These are phyloP conservation scores for Chouioia cunea DNA, from an alignment of 2,888 invertebrate species.

Conservation along the genomic window DNA sequence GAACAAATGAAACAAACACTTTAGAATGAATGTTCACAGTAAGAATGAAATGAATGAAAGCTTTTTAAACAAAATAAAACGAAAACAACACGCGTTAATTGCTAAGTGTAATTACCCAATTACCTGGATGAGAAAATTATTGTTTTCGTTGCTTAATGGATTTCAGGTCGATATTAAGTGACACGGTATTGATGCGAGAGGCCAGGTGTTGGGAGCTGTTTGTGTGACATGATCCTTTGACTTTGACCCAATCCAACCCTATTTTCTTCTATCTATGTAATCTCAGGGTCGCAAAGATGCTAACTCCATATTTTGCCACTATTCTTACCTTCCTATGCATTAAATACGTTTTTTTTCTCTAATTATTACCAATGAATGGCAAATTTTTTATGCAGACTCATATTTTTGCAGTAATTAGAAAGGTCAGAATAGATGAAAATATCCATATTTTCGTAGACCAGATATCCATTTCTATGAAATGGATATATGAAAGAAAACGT, in stretches of 20 bases:
- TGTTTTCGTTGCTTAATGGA: conserved; percentile 69
- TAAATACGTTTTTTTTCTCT: conserved; percentile 10
- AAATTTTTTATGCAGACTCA: conserved; percentile 12
- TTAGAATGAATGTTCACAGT: conserved; percentile 16
- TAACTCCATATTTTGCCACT: conserved; percentile 60
- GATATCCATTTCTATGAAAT: conserved; percentile 52
- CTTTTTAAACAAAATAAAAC: conserved; percentile 45
- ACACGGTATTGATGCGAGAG: conserved; percentile 67
- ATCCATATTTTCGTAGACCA: conserved; percentile 61
- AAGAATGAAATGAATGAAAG: conserved; percentile 19
- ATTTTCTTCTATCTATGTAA: conserved; percentile 63
- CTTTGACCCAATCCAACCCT: conserved; percentile 63
- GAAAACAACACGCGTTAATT: conserved; percentile 57
- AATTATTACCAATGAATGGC: background rate
- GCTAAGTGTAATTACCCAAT: conserved; percentile 58
- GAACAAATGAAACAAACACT: conserved; percentile 47
- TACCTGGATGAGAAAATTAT: conserved; percentile 64
- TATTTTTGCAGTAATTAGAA: conserved; percentile 54
- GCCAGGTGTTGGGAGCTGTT: conserved; percentile 68
- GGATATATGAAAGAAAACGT: conserved; percentile 23
- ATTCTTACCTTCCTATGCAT: conserved; percentile 60
- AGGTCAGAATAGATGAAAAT: conserved; percentile 60
- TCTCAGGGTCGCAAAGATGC: conserved; percentile 55
- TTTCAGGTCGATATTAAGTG: conserved; percentile 70
- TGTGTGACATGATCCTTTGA: conserved; percentile 67